These are phyloP conservation scores for Melinopterus prodromus DNA, from an alignment of 2,888 invertebrate species.

Conservation along the genomic window DNA sequence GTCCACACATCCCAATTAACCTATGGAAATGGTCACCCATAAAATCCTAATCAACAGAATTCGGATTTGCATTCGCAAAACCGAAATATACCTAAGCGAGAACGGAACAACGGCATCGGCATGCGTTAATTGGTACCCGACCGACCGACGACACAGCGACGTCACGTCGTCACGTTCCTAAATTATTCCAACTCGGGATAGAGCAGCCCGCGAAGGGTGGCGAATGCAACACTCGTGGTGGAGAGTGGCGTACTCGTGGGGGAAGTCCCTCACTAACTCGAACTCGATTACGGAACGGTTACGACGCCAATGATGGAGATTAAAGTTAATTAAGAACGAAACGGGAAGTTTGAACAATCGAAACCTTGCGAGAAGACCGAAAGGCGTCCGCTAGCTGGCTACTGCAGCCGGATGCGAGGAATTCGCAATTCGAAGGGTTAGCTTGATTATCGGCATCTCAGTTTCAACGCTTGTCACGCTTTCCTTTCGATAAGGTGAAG, in stretches of 20 bases:
- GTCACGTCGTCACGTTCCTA: not conserved
- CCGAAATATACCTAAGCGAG: not conserved
- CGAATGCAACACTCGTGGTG: slow-evolving; percentile 8
- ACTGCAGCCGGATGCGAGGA: not conserved
- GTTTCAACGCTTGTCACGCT: no score
- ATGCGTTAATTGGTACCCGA: not conserved
- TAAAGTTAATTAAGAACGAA: not conserved
- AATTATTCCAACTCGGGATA: slow-evolving; percentile 1
- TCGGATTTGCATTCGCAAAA: not conserved
- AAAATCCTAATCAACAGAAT: not conserved
- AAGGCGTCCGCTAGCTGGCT: not conserved
- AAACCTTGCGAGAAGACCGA: not conserved
- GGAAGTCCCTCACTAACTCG: slow-evolving; percentile 6
- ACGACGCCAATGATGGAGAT: slow-evolving; percentile 10
- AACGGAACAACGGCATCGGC: not conserved
- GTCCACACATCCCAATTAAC: not conserved
- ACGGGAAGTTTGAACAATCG: not conserved
- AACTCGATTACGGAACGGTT: slow-evolving; percentile 16
- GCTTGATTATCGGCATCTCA: no score
- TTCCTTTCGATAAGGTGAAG: no score
- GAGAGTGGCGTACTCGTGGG: not conserved
- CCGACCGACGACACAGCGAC: not conserved
- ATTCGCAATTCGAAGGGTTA: no score
- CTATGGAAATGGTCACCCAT: not conserved
- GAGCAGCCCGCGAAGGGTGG: not conserved